Conservation (phyloP, 1,140 invertebrate species). For the Ruditapes philippinarum region DNA sequence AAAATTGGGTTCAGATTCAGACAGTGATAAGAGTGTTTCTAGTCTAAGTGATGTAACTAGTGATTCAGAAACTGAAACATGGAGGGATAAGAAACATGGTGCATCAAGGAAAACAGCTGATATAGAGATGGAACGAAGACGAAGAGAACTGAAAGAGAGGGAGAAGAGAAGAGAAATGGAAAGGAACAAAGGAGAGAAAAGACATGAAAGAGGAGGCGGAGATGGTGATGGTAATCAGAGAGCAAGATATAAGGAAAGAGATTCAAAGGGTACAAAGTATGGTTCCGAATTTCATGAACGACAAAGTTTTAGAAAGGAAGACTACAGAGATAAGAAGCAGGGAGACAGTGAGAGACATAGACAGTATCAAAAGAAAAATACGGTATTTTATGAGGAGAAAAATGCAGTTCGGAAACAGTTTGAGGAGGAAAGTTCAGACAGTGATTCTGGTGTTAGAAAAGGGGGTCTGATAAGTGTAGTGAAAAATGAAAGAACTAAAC, state of each 20-base stretch:
- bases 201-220: constrained; percentile 22
- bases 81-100: constrained; percentile 61
- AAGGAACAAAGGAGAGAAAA: not conserved
- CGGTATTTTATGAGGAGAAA: constrained; percentile 39
- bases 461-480: constrained; percentile 55
- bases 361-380: constrained; percentile 37
- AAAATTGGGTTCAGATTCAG: constrained; percentile 28
- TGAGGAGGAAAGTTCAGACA: constrained; percentile 46
- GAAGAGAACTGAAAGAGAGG: constrained; percentile 44
- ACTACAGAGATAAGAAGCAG: constrained; percentile 18
- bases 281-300: not conserved
- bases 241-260: not conserved
- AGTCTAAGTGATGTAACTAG: constrained; percentile 65
- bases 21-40: constrained; percentile 60
- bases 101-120: constrained; percentile 34
- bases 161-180: not conserved
- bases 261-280: not conserved
- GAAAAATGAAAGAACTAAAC: not conserved
- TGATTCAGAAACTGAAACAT: constrained; percentile 61
- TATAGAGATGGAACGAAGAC: constrained; percentile 56
- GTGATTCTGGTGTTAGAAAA: constrained; percentile 36
- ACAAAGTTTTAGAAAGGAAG: not conserved
- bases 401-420: not conserved
- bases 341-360: not conserved
- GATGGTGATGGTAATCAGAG: not conserved